These are phyloP conservation scores for Drosophila acutilabella DNA, from an alignment of 2,888 invertebrate genomes.

Conservation along the genomic window DNA sequence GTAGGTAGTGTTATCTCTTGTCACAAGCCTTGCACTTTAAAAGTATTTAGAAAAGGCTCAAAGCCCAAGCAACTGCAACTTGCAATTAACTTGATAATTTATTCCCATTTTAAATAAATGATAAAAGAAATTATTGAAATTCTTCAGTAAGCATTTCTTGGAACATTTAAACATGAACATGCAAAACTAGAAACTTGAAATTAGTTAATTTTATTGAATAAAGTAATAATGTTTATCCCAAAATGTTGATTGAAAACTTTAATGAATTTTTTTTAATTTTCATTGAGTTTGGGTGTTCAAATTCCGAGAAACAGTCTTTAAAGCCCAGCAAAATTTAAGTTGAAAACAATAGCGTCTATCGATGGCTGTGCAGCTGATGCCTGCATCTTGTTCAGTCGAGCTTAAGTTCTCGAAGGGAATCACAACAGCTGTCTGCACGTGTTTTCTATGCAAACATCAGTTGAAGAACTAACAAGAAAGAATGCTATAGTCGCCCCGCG, in stretches of 20 bases:
- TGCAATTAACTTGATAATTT: neutral
- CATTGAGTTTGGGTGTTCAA: neutral
- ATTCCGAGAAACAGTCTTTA: neutral
- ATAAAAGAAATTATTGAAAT: too few relatives aligned
- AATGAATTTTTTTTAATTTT: neutral
- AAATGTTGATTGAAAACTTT: neutral
- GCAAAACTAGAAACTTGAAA: too few relatives aligned
- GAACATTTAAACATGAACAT: too few relatives aligned
- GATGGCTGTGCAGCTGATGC: constrained; percentile 35
- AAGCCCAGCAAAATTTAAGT: constrained; percentile 15
- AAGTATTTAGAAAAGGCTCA: constrained; percentile 1
- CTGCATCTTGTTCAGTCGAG: constrained; percentile 12
- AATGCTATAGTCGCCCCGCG: too few relatives aligned
- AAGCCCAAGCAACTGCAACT: neutral
- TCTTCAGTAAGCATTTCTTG: too few relatives aligned
- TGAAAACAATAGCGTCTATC: constrained; percentile 30
- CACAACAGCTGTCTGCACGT: constrained; percentile 50
- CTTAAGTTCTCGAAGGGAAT: constrained; percentile 23
- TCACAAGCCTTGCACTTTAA: constrained; percentile 29
- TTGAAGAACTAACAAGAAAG: constrained; percentile 1
- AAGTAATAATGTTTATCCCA: too few relatives aligned
- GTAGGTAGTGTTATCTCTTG: constrained; percentile 43
- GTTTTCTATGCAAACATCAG: constrained; percentile 68
- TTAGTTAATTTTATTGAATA: too few relatives aligned
- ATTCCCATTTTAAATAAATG: too few relatives aligned